phyloP scores from a whole-genome alignment of 2,113 vertebrate species.

The Pangasianodon hypophthalmus region DNA sequence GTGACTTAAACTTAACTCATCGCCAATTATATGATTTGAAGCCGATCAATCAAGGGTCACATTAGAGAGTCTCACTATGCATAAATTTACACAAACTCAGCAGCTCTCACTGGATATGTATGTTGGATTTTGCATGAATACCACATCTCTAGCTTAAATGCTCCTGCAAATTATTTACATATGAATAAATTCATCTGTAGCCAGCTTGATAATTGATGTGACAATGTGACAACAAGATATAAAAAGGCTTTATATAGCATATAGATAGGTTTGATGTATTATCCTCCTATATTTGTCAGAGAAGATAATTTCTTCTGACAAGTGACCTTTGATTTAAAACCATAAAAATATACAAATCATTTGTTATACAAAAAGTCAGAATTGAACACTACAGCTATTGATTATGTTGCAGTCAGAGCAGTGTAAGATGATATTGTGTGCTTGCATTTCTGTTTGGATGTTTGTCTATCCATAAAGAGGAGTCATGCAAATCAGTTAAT shows the following conservation, averaged over 20 bases:
- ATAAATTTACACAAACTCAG: background rate
- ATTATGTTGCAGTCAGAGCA: conserved; percentile 52
- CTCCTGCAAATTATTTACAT: background rate
- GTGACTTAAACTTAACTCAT: background rate
- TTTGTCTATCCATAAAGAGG: background rate
- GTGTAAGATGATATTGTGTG: background rate
- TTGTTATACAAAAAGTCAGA: conserved; percentile 50
- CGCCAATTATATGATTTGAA: background rate
- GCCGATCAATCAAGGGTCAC: background rate
- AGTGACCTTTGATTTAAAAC: conserved; percentile 55
- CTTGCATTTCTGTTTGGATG: conserved; percentile 10
- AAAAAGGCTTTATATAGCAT: conserved; percentile 53
- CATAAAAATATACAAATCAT: conserved; percentile 52
- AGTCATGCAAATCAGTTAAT: background rate
- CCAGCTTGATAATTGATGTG: background rate
- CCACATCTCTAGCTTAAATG: background rate
- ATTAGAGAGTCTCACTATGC: background rate
- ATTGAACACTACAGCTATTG: conserved; percentile 51
- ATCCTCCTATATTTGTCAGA: conserved; percentile 43
- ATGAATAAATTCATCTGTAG: background rate
- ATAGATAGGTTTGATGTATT: conserved; percentile 49
- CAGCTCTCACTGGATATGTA: background rate
- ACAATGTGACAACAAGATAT: background rate
- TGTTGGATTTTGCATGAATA: background rate
- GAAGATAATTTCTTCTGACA: conserved; percentile 61